Evolutionary conservation across 2,113 vertebrate genomes (phyloP).

Genomic region (Catagonus wagneri): DNA sequence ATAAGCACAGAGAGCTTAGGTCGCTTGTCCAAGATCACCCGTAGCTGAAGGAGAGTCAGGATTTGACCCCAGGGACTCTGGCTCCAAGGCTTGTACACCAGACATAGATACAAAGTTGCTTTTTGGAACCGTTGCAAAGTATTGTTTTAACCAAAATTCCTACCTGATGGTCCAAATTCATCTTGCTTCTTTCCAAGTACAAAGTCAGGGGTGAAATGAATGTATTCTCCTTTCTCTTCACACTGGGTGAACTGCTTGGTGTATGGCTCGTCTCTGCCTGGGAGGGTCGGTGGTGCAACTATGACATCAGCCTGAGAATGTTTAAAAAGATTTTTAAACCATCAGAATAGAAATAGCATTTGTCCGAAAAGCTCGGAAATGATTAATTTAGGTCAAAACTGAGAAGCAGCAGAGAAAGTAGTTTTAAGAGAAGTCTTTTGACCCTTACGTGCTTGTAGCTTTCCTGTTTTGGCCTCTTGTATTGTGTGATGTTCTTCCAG

Average conservation of each 20-base stretch:
- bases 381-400: background rate
- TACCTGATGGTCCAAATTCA: conserved; percentile 86
- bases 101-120: background rate
- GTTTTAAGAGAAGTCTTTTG: background rate
- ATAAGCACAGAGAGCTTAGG: background rate
- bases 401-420: background rate
- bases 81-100: background rate
- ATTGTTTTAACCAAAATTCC: background rate
- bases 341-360: background rate
- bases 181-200: conserved; percentile 72
- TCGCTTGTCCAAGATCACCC: background rate
- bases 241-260: conserved; percentile 84
- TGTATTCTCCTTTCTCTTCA: conserved; percentile 79
- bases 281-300: conserved; percentile 71
- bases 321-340: background rate
- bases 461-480: conserved; percentile 75
- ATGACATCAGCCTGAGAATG: conserved; percentile 85
- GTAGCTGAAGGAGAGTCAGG: background rate
- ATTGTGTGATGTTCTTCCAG: conserved; percentile 48
- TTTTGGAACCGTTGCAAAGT: background rate
- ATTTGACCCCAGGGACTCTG: background rate
- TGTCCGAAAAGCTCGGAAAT: background rate
- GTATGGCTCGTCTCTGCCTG: conserved; percentile 83
- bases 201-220: conserved; percentile 86
- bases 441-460: conserved; percentile 74